These are phyloP conservation scores for Stegodyphus dumicola DNA, from an alignment of 1,140 invertebrate species.

Conservation along the genomic window DNA sequence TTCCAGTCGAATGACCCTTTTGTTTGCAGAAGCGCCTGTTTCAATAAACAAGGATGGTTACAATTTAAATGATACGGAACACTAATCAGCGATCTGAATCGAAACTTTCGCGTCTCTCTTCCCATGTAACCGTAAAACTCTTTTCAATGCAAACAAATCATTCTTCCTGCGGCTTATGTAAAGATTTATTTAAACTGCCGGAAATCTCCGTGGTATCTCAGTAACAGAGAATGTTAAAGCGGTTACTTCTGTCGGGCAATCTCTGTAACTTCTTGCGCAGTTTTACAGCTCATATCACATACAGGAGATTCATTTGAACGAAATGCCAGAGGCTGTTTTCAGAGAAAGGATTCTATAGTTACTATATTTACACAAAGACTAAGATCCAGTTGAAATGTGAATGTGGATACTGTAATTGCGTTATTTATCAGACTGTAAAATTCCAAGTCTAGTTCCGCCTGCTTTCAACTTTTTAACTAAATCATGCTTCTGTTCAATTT, in stretches of 20 bases:
- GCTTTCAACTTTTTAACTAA: too few relatives aligned
- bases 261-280: slow-evolving; percentile 20
- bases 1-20: slow-evolving; percentile 1
- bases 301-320: not conserved
- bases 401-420: not conserved
- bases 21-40: slow-evolving; percentile 16
- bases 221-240: slow-evolving; percentile 15
- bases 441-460: too few relatives aligned
- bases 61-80: not conserved
- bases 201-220: not conserved
- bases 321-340: slow-evolving; percentile 29
- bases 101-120: not conserved
- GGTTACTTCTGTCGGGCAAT: slow-evolving; percentile 26
- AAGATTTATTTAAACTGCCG: slow-evolving; percentile 43
- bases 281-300: slow-evolving; percentile 31
- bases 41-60: slow-evolving; percentile 30
- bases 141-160: slow-evolving; percentile 28
- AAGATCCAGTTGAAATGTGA: not conserved
- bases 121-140: not conserved
- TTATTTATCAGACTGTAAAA: slow-evolving; percentile 14
- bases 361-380: slow-evolving; percentile 8
- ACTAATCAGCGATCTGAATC: not conserved
- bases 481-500: too few relatives aligned
- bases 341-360: not conserved
- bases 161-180: slow-evolving; percentile 28